These are phyloP conservation scores for Chiloscyllium plagiosum DNA, from an alignment of 2,113 vertebrate species.

Conservation along the genomic window DNA sequence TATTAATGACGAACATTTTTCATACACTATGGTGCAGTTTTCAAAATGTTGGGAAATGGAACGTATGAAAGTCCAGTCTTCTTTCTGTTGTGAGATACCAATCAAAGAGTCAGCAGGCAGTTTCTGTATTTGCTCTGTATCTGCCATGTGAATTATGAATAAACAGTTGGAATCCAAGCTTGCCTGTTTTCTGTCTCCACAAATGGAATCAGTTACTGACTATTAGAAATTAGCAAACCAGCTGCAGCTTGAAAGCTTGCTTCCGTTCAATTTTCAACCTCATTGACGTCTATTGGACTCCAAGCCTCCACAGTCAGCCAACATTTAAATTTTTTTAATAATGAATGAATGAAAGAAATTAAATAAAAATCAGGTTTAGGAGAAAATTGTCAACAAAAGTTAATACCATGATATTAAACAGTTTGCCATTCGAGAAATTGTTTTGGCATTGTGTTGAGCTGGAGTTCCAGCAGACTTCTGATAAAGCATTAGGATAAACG, in stretches of 20 bases:
- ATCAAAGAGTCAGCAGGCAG: background rate
- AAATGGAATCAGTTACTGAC: background rate
- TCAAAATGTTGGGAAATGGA: background rate
- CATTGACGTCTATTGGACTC: background rate
- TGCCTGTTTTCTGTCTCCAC: background rate
- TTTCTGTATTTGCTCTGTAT: background rate
- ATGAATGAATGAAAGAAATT: background rate
- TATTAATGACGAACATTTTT: background rate
- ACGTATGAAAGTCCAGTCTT: background rate
- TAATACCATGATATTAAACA: background rate
- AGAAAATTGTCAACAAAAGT: background rate
- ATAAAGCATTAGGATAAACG: background rate
- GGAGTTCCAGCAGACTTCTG: background rate
- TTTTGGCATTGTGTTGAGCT: background rate
- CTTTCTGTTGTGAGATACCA: background rate
- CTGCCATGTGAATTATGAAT: background rate
- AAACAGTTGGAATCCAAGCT: background rate
- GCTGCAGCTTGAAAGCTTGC: conserved; percentile 8
- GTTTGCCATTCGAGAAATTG: background rate
- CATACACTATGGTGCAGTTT: background rate
- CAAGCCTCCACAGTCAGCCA: background rate
- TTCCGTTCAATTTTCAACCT: background rate
- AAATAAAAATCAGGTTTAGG: background rate
- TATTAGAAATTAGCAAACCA: background rate
- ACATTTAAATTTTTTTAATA: background rate